Conservation (phyloP, 2,797 vertebrate genomes). For the Potorous gilbertii region DNA sequence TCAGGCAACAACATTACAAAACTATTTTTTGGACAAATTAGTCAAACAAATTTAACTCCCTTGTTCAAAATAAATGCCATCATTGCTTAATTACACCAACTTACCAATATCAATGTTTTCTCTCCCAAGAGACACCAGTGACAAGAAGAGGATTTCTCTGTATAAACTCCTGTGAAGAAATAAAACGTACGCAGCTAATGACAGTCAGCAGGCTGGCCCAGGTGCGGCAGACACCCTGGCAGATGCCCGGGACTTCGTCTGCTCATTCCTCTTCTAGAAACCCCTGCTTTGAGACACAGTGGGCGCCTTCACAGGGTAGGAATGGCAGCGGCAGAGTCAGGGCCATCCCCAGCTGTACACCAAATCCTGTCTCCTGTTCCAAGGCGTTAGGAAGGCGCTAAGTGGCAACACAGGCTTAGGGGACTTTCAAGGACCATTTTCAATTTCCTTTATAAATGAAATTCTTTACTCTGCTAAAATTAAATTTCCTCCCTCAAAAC, state of each 20-base stretch:
- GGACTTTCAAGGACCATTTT: not conserved
- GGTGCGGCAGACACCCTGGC: not conserved
- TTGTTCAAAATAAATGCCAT: constrained; percentile 6
- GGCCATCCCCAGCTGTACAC: not conserved
- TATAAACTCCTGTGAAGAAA: constrained; percentile 92
- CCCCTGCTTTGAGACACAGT: not conserved
- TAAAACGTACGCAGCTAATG: constrained; percentile 42
- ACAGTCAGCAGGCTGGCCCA: not conserved
- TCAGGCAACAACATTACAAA: not conserved
- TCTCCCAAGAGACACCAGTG: constrained; percentile 94
- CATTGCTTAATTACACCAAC: constrained; percentile 73
- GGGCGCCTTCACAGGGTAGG: not conserved
- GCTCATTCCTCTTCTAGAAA: not conserved
- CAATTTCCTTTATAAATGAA: not conserved
- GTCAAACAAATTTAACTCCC: constrained; percentile 25
- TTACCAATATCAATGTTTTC: constrained; percentile 97
- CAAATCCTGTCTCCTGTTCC: not conserved
- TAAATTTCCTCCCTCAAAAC: not conserved
- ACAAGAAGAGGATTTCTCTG: constrained; percentile 95
- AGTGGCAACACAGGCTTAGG: not conserved
- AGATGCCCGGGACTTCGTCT: not conserved
- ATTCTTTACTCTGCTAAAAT: constrained; percentile 13
- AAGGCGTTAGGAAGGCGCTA: not conserved
- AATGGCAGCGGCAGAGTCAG: not conserved
- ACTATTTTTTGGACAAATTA: not conserved